A percentile compares a stretch with the other conserved stretches of the same genome.
Evolutionary conservation across 2,888 invertebrate species (phyloP).

Genomic region (Drosophila pseudotalamancana): DNA sequence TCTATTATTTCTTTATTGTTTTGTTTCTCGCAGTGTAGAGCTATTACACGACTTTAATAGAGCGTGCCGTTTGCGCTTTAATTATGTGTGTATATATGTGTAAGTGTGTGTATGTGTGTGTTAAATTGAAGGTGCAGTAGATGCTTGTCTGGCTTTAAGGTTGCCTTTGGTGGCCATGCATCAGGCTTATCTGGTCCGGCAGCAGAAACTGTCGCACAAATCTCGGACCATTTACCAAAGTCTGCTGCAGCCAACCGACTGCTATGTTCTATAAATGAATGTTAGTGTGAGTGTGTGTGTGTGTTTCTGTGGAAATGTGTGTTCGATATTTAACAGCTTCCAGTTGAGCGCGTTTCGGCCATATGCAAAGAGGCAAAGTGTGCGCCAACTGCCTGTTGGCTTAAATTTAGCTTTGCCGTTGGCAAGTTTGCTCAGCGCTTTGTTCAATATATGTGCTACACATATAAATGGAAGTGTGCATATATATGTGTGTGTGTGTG

Average conservation of each 20-base stretch:
- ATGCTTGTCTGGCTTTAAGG: constrained; percentile 21
- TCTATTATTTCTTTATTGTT: too few relatives aligned
- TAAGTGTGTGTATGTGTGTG: neutral
- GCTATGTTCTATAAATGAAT: neutral
- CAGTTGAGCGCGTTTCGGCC: constrained; percentile 53
- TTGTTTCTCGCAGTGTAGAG: constrained; percentile 1
- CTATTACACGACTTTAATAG: neutral
- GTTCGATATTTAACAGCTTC: constrained; percentile 77
- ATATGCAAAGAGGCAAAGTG: constrained; percentile 59
- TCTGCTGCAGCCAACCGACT: constrained; percentile 20
- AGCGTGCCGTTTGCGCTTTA: neutral
- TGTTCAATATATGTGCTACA: constrained; percentile 36
- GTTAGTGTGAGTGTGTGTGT: constrained; percentile 17
- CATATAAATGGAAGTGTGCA: constrained; percentile 4
- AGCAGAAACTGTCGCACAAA: constrained; percentile 64
- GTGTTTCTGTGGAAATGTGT: constrained; percentile 45
- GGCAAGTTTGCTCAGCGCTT: constrained; percentile 63
- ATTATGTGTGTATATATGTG: neutral
- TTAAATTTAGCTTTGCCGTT: constrained; percentile 60
- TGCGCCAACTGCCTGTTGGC: constrained; percentile 56
- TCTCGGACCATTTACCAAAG: constrained; percentile 67
- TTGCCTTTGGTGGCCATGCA: constrained; percentile 48
- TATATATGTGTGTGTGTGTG: constrained; percentile 30
- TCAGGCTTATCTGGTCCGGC: constrained; percentile 66
- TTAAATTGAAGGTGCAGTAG: constrained; percentile 34